phyloP scores from a whole-genome alignment of 1,140 invertebrate genomes.

The Ephestia elutella region DNA sequence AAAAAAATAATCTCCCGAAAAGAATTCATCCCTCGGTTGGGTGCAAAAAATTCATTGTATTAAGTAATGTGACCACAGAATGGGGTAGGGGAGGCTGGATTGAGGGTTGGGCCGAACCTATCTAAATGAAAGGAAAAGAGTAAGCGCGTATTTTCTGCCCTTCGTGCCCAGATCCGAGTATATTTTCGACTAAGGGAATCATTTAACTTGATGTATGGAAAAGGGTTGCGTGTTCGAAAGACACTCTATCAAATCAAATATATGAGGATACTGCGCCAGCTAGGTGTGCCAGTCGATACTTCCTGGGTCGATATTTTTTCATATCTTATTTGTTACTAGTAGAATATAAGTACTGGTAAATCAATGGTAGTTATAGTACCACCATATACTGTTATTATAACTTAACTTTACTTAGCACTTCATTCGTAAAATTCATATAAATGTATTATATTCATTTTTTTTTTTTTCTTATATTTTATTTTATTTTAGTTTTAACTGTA shows the following conservation, averaged over 20 bases:
- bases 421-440: no score
- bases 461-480: no score
- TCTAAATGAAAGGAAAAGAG: slow-evolving; percentile 37
- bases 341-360: no score
- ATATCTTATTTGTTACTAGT: no score
- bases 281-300: no score
- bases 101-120: slow-evolving; percentile 26
- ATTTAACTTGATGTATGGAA: slow-evolving; percentile 34
- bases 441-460: no score
- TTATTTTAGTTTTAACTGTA: no score
- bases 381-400: no score
- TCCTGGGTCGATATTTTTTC: no score
- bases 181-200: slow-evolving; percentile 26
- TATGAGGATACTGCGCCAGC: background rate
- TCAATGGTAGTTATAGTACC: no score
- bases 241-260: slow-evolving; percentile 14
- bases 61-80: slow-evolving; percentile 29
- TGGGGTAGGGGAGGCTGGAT: slow-evolving; percentile 26
- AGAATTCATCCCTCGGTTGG: slow-evolving; percentile 22
- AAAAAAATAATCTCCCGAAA: slow-evolving; percentile 14
- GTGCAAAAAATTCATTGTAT: slow-evolving; percentile 32
- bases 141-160: slow-evolving; percentile 27
- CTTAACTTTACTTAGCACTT: no score
- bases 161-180: slow-evolving; percentile 23
- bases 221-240: slow-evolving; percentile 12